Conservation (phyloP, 1,140 invertebrate genomes). For the Lepidurus apus region DNA sequence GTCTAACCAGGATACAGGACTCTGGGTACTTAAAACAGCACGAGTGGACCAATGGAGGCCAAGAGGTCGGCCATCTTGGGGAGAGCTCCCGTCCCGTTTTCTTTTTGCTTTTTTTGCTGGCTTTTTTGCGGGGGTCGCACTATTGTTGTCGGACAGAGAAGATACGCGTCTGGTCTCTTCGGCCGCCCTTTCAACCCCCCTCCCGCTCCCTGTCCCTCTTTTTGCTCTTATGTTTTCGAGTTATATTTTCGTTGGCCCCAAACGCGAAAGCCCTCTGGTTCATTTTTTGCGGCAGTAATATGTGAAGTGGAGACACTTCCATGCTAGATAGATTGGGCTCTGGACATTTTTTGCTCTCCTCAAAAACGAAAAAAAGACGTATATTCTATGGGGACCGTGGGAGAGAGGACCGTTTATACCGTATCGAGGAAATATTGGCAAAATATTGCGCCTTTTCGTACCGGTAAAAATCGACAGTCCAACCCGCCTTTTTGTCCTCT, state of each 20-base stretch:
- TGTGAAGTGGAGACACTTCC: not conserved
- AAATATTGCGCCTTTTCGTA: not conserved
- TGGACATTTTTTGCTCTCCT: not conserved
- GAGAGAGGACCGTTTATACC: not conserved
- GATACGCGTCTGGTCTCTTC: not conserved
- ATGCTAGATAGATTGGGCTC: not conserved
- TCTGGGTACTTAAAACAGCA: not conserved
- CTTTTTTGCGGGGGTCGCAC: not conserved
- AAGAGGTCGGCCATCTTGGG: not conserved
- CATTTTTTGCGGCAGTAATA: not conserved
- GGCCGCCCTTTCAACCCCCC: not conserved
- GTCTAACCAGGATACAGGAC: conserved; percentile 1
- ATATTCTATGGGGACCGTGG: not conserved
- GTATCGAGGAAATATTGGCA: not conserved
- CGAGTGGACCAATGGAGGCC: not conserved
- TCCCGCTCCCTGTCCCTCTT: not conserved
- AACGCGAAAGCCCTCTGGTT: not conserved
- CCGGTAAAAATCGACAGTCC: not conserved
- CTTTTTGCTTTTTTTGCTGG: not conserved
- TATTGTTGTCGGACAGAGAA: not conserved
- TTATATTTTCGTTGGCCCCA: not conserved
- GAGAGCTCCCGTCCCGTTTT: not conserved
- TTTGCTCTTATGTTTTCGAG: not conserved
- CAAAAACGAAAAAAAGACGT: not conserved
- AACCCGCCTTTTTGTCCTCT: no score